A percentile compares a stretch with the other conserved stretches of the same genome.
Conservation (phyloP, 2,888 invertebrate genomes). For the Agrochola litura region DNA sequence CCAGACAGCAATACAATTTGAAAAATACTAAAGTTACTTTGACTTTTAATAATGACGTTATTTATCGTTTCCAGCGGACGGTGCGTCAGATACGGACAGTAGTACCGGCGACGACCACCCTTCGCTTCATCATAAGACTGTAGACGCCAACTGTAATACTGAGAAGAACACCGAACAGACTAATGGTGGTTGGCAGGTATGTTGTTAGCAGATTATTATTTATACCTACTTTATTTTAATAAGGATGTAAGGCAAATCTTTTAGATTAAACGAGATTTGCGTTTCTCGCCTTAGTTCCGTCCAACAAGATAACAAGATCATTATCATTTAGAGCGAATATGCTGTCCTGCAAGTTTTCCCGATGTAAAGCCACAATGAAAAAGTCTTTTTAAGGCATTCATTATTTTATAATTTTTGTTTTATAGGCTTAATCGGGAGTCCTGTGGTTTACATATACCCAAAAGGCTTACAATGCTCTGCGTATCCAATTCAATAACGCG, state of each 20-base stretch:
- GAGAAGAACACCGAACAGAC: slow-evolving; percentile 77
- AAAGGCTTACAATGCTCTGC: not conserved
- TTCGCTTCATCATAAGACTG: slow-evolving; percentile 79
- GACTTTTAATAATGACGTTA: no score
- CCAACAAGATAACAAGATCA: not conserved
- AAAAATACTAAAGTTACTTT: no score
- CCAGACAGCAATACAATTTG: no score
- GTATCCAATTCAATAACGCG: not conserved
- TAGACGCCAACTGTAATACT: slow-evolving; percentile 85
- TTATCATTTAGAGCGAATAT: not conserved
- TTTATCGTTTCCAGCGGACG: slow-evolving; percentile 77
- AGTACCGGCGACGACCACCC: slow-evolving; percentile 89
- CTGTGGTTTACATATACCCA: not conserved
- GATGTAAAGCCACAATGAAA: not conserved
- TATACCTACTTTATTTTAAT: not conserved
- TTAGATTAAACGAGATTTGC: not conserved
- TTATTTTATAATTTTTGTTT: no score
- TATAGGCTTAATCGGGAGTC: not conserved
- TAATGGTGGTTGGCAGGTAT: slow-evolving; percentile 86
- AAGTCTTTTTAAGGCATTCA: no score
- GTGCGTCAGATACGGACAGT: slow-evolving; percentile 88
- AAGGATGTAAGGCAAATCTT: not conserved
- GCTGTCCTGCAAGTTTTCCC: slow-evolving; percentile 37
- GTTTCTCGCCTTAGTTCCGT: not conserved
- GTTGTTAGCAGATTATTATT: not conserved